phyloP scores from a whole-genome alignment of 2,113 vertebrate species.

The Serilophus lunatus region DNA sequence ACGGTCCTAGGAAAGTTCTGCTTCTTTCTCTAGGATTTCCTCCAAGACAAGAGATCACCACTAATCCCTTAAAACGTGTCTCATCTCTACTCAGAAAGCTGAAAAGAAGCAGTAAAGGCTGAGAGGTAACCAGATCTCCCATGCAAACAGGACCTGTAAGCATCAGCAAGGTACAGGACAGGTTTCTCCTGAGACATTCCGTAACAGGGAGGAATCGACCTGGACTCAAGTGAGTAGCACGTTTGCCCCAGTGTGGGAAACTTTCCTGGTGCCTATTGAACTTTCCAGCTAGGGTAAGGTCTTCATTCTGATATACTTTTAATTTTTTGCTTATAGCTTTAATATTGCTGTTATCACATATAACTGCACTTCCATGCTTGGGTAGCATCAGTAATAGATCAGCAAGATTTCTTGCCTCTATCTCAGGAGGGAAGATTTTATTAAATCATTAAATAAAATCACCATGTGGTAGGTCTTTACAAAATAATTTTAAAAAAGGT shows the following conservation, averaged over 20 bases:
- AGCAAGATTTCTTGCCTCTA: background rate
- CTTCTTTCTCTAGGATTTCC: background rate
- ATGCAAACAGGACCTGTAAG: background rate
- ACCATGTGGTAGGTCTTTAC: background rate
- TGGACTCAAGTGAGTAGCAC: background rate
- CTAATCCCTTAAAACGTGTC: background rate
- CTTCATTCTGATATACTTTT: background rate
- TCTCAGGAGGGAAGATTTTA: slow-evolving; percentile 32
- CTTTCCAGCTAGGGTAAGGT: background rate
- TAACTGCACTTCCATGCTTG: slow-evolving; percentile 25
- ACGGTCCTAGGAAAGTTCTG: background rate
- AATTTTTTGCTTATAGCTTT: slow-evolving; percentile 1
- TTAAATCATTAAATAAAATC: slow-evolving; percentile 39
- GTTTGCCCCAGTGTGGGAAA: background rate
- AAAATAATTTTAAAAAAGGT: background rate
- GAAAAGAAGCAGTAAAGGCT: background rate
- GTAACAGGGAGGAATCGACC: background rate
- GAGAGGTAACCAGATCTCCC: background rate
- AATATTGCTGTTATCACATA: background rate
- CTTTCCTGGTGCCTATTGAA: background rate
- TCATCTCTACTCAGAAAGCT: background rate
- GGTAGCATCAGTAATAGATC: slow-evolving; percentile 6
- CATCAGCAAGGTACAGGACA: background rate
- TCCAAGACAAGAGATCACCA: background rate
- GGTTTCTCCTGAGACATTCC: background rate